Evolutionary conservation across 2,888 invertebrate species (phyloP), one percentile per base, ranked within the genome.

Genomic region (Erebia epiphron): DNA sequence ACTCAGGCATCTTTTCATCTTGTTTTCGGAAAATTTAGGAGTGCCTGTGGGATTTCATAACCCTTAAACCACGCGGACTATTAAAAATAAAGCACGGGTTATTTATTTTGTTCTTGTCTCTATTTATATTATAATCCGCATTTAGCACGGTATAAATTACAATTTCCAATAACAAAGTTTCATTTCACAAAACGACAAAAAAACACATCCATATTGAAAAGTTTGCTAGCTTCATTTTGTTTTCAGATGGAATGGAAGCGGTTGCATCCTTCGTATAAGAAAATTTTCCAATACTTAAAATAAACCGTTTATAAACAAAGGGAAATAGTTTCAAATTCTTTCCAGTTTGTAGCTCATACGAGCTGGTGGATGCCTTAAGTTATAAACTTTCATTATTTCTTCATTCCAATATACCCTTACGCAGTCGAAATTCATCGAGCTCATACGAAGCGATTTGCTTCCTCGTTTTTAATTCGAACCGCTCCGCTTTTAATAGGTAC

Each of bases 241-340:
- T 69, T 73, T 70, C 49, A 65, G 69, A 71, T 68, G 69, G 62
- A 66, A 72, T 52, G 46, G 62, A 46, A 68, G 49, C 46, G 35
- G 67, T 71, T 74, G 73, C 67, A 70, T 67, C 57, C 63, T 63
- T 41, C 68, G 71, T 26, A 76, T 76, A 73, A 75, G 73, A 73
- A 74, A 77, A 75, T 61, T 76, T 74, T 72, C 72, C 75, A 70
- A 76, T 76, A 75, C 71, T 73, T 71, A 68, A 71, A 76, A 77
- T 75, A 76, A 75, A 74, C 74, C 71, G 73, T 70, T 73, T 73
- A 76, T 76, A 77, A 74, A 78, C 73, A 75, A 77, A 74, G 71
- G 71, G 68, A 75, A 74, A 75, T 74, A 78, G 74, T 76, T 75
- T 74, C 60, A 71, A 76, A 76, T 74, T 75, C 74, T 76, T 77